Conservation (phyloP, 2,113 vertebrate genomes). For the Lathamus discolor region DNA sequence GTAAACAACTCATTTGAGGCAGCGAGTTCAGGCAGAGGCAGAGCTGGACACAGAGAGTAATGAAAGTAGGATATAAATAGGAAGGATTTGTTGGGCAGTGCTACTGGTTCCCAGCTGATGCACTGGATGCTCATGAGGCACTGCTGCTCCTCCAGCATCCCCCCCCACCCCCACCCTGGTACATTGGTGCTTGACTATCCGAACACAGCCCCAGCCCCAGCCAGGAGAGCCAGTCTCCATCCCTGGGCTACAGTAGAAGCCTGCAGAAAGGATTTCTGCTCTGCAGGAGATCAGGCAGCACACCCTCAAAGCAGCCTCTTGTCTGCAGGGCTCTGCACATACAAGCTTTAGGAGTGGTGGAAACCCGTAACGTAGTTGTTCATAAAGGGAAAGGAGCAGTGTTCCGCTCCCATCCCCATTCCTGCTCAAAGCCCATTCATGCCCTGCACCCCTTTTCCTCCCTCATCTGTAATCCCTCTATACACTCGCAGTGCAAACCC, state of each 20-base stretch:
- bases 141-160: neutral
- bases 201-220: neutral
- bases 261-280: neutral
- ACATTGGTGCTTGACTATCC: fast-evolving
- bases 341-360: neutral
- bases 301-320: neutral
- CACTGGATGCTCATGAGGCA: neutral
- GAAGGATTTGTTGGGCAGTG: neutral
- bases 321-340: neutral
- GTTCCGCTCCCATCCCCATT: neutral
- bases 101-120: fast-evolving
- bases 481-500: neutral
- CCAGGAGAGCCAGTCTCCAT: neutral
- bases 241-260: neutral
- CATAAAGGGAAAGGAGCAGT: neutral
- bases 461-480: neutral
- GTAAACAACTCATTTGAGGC: neutral
- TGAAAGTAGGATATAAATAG: neutral
- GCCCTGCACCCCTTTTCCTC: neutral
- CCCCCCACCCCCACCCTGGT: neutral
- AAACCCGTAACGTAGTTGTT: neutral
- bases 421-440: neutral
- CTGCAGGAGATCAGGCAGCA: neutral
- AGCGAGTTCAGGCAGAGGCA: neutral
- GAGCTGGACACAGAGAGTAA: neutral